Evolutionary conservation across 2,797 vertebrate species (phyloP).

Genomic region (Phoxinus dragarum): DNA sequence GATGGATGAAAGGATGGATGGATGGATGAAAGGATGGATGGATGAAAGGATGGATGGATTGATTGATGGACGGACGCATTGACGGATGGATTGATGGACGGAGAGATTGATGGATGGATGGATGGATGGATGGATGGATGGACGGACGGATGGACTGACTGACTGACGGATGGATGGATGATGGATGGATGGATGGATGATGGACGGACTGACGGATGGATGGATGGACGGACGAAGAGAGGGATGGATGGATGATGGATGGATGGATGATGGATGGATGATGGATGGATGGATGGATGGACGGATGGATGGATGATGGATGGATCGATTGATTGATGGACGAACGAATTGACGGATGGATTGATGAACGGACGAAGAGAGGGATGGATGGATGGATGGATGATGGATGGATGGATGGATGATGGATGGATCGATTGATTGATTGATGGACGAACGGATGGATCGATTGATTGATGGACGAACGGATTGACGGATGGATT

Average conservation of each 20-base stretch:
- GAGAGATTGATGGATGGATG: neutral
- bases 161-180: neutral
- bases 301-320: neutral
- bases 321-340: neutral
- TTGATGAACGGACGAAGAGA: neutral
- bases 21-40: no score
- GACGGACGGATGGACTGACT: no score
- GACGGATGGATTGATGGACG: no score
- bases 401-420: accelerated
- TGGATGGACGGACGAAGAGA: no score
- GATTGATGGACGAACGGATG: no score
- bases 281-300: neutral
- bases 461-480: no score
- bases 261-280: neutral
- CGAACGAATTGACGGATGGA: neutral
- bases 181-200: neutral
- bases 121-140: neutral
- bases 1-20: accelerated
- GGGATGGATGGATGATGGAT: no score
- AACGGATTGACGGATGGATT: no score
- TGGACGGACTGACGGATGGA: no score
- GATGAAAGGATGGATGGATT: neutral
- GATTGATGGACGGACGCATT: no score
- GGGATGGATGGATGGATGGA: accelerated
- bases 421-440: no score